Evolutionary conservation across 2,888 invertebrate genomes (phyloP), one percentile per base, ranked within the genome.

Genomic region (Boloria euphrosyne): DNA sequence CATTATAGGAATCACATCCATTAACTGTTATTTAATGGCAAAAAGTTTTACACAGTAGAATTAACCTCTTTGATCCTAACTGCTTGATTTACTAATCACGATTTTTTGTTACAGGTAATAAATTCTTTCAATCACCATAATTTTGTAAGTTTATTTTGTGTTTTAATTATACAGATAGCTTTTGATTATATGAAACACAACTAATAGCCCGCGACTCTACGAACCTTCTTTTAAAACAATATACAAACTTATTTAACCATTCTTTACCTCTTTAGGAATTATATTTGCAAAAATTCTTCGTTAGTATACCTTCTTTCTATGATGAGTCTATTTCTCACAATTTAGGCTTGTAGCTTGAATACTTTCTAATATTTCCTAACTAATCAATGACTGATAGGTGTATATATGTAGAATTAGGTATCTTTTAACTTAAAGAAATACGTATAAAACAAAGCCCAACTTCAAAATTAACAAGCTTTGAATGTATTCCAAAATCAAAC

Each of bases 401-500:
- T 22, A 3, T 22, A 22, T 16, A 44, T n/a, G 14, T 46, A 16
- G 10, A 13, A n/a, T 13, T 4, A 1, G 16, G 4, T 46, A 44
- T 22, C 2, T 46, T 22, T 59, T 38, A 17, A 14, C 2, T 31
- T 49, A 3, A 18, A 18, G 14, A 49, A 49, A 38, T 17, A 59
- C 47, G 27, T 31, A 31, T 14, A 13, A 10, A 49, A 47, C 47
- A 27, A 22, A 22, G 65, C 65, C 52, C 54, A 61, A 70, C 65
- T 69, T 72, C 57, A 61, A 63, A 68, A 69, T 69, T 72, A 72
- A 74, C 69, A 60, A 68, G 62, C 71, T 22, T 22, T 67, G 51
- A 74, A 71, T 68, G 70, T 73, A 72, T 73, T 75, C 76, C 73
- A 71, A 79, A 80, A 79, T 79, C 78, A 78, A 78, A 77, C 74